Percentiles rank a stretch among this genome's conserved stretches.
Evolutionary conservation across 1,140 invertebrate genomes (phyloP).

Genomic region (Drosophila tristis): DNA sequence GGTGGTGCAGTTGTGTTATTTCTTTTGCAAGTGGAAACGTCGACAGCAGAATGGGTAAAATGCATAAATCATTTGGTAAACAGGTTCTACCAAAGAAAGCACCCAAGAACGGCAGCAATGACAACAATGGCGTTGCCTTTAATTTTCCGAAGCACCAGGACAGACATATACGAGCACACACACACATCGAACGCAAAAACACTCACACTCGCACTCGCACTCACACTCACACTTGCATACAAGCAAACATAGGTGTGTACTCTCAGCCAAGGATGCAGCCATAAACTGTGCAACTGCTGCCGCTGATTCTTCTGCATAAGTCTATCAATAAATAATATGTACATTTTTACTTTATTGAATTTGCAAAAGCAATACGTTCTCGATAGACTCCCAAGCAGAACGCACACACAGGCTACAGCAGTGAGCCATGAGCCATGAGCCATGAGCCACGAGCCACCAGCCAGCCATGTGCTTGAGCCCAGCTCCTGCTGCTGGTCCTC

Average conservation of each 20-base stretch:
- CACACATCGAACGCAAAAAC: not conserved
- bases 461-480: not conserved
- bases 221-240: slow-evolving; percentile 4
- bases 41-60: slow-evolving; percentile 52
- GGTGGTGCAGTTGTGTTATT: slow-evolving; percentile 25
- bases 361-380: slow-evolving; percentile 64
- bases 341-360: slow-evolving; percentile 72
- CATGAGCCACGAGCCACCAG: not conserved
- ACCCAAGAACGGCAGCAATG: slow-evolving; percentile 15
- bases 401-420: slow-evolving; percentile 4
- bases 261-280: slow-evolving; percentile 1
- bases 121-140: slow-evolving; percentile 21
- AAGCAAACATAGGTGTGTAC: not conserved
- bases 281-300: slow-evolving; percentile 7
- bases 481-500: not conserved
- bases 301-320: slow-evolving; percentile 63
- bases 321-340: slow-evolving; percentile 81
- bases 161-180: slow-evolving; percentile 3
- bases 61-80: slow-evolving; percentile 74
- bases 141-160: slow-evolving; percentile 51
- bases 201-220: slow-evolving; percentile 8
- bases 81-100: slow-evolving; percentile 41
- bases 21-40: slow-evolving; percentile 30
- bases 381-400: slow-evolving; percentile 45
- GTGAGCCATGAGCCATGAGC: not conserved